These are phyloP conservation scores for Python bivittatus DNA, from an alignment of 2,113 vertebrate genomes.

Conservation along the genomic window DNA sequence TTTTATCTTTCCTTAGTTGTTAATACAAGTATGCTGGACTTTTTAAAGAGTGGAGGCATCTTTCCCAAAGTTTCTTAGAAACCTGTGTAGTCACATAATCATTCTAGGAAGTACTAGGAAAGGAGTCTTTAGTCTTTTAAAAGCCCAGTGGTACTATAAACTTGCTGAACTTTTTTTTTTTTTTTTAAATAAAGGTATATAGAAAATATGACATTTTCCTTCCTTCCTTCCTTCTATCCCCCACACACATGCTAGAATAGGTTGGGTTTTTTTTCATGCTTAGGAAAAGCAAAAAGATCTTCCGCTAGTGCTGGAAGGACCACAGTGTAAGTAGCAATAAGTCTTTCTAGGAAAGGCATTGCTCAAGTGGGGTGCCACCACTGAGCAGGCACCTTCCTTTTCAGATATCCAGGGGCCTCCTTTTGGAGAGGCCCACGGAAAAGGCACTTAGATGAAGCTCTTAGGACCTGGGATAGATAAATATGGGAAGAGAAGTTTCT, in stretches of 20 bases:
- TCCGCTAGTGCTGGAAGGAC: background rate
- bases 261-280: background rate
- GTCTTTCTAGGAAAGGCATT: background rate
- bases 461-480: background rate
- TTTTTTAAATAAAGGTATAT: background rate
- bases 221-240: background rate
- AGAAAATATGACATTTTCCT: background rate
- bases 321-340: background rate
- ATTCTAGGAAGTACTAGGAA: background rate
- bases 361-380: background rate
- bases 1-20: background rate
- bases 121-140: background rate
- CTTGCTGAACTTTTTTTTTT: background rate
- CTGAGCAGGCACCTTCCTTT: background rate
- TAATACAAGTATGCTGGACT: background rate
- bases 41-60: background rate
- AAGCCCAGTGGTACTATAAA: background rate
- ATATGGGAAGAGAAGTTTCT: background rate
- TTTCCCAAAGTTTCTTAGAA: background rate
- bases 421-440: background rate
- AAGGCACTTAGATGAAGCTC: background rate
- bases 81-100: background rate
- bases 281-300: background rate
- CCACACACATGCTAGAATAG: background rate
- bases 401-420: background rate